Percentiles rank a stretch among this genome's conserved stretches.
phyloP scores from a whole-genome alignment of 2,113 vertebrate species.

The Gallinago paraguaiae region DNA sequence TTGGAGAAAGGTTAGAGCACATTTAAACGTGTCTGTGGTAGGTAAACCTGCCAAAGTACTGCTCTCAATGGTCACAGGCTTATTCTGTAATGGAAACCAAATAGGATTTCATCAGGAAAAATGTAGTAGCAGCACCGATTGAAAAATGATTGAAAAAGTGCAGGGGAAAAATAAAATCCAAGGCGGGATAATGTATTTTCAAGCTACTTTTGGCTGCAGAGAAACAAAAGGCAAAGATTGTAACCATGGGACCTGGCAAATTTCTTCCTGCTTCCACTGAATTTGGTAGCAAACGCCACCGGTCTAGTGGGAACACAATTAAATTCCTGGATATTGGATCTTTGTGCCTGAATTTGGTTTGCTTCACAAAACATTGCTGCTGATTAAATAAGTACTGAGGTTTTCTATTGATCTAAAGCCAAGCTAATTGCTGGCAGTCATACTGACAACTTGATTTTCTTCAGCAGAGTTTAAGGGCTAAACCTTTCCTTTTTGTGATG shows the following conservation, averaged over 20 bases:
- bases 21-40: background rate
- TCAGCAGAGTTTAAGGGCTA: background rate
- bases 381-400: background rate
- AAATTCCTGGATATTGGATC: background rate
- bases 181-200: background rate
- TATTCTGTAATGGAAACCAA: background rate
- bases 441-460: background rate
- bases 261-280: background rate
- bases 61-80: background rate
- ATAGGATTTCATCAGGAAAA: slow-evolving; percentile 17
- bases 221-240: background rate
- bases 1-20: background rate
- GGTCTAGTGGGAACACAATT: background rate
- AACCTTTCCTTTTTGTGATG: background rate
- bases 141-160: slow-evolving; percentile 32
- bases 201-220: background rate
- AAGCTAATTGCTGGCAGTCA: background rate
- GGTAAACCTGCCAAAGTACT: background rate
- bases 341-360: background rate
- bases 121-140: background rate
- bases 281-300: background rate
- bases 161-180: slow-evolving; percentile 30
- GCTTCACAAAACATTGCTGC: background rate
- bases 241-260: background rate
- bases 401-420: background rate